Base-by-base conservation (phyloP, 2,888 invertebrate genomes). In the Philereme vetulata region DNA sequence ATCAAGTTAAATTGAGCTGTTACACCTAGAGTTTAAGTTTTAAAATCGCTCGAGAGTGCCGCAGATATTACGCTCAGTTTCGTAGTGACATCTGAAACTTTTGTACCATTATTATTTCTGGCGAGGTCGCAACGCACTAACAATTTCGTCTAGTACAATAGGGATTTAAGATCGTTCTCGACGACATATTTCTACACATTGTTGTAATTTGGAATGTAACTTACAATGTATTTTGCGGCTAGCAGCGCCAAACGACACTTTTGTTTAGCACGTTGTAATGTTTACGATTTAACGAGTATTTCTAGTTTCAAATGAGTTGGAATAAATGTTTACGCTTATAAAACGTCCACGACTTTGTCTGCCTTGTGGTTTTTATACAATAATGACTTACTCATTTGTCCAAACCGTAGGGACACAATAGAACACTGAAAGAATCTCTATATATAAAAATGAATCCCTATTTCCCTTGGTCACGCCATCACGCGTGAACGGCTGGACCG, bases 161-260 rank as follows among this genome's bases (percentile, higher is more conserved):
- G 65, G 72, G 70, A 67, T 70, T 72, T 65, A 64, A 69, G 56
- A 62, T 56, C 59, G 60, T 60, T 62, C 57, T 54, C 44, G 51
- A 51, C 43, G 59, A 65, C 71, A 78, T 77, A 76, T 73, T 74
- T 76, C 51, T 68, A 62, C 65, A 68, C 71, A 76, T 73, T 76
- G 72, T 75, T 72, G 65, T 60, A 60, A 69, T 70, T 68, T 53
- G 75, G 74, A 70, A 78, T 74, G 65, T 76, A 65, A 68, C 75
- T 68, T 68, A 65, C 64, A 64, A 62, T 69, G 70, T 62, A 59
- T 60, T 60, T 62, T 66, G 68, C 60, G 66, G 63, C 21, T 10
- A 40, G 42, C 34, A 10, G 33, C 66, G 61, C 21, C 21, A 60
- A 62, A 68, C 50, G 51, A 49, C 55, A 44, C 46, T 51, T 53